phyloP scores from a whole-genome alignment of 2,113 vertebrate genomes.

The Gnathonemus longibarbis region DNA sequence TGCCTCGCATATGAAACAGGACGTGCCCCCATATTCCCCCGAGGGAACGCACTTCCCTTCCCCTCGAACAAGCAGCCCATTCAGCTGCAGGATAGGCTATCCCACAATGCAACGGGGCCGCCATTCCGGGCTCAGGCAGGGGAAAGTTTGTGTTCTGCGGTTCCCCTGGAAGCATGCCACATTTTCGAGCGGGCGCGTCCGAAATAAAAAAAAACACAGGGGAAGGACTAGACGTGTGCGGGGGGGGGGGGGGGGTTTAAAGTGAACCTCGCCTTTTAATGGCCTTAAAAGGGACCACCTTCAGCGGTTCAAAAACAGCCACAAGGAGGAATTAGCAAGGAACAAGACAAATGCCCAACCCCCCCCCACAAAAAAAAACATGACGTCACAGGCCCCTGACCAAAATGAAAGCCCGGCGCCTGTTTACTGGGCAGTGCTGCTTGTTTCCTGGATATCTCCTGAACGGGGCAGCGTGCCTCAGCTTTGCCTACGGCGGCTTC shows the following conservation, averaged over 20 bases:
- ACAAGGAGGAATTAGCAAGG: not conserved
- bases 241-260: not conserved
- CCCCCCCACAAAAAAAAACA: not conserved
- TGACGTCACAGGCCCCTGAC: not conserved
- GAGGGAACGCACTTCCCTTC: conserved; percentile 73
- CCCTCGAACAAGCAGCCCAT: conserved; percentile 68
- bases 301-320: not conserved
- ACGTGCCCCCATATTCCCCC: conserved; percentile 66
- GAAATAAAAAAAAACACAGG: conserved; percentile 11
- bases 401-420: not conserved
- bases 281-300: not conserved
- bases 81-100: conserved; percentile 73
- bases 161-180: conserved; percentile 20
- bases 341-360: not conserved
- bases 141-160: conserved; percentile 38
- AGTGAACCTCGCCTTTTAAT: not conserved
- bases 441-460: not conserved
- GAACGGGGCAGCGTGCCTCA: not conserved
- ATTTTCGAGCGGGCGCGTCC: conserved; percentile 15
- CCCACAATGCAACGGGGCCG: conserved; percentile 57
- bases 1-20: conserved; percentile 71
- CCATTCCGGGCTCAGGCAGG: conserved; percentile 35
- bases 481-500: not conserved
- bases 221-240: not conserved
- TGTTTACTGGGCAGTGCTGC: not conserved